Conservation (phyloP, 2,888 invertebrate genomes). For the Sphecodes monilicornis region DNA sequence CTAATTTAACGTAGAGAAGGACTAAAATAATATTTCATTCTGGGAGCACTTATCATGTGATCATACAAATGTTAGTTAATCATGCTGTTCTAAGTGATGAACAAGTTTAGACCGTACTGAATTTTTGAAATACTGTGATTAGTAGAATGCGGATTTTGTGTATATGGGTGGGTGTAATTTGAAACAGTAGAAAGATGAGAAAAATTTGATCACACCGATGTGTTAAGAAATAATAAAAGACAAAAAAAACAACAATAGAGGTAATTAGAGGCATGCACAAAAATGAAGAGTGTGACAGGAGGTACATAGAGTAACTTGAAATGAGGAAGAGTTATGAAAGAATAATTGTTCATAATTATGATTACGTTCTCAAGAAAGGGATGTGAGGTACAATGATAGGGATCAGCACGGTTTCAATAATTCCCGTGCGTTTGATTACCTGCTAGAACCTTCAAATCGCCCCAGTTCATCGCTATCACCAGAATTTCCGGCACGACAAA, state of each 20-base stretch:
- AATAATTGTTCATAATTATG: background rate
- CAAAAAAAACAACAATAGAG: too few species aligned
- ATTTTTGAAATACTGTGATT: too few species aligned
- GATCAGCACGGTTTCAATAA: background rate
- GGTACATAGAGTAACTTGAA: background rate
- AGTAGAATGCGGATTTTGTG: too few species aligned
- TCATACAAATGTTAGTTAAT: too few species aligned
- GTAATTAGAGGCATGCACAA: background rate
- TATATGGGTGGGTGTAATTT: too few species aligned
- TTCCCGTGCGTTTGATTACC: conserved; percentile 44
- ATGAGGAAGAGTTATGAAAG: background rate
- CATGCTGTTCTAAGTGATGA: too few species aligned
- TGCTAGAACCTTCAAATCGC: conserved; percentile 56
- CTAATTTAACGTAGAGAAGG: conserved; percentile 18
- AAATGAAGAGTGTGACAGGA: background rate
- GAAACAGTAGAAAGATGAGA: too few species aligned
- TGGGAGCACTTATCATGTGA: background rate
- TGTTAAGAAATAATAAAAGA: too few species aligned
- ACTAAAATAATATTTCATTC: background rate
- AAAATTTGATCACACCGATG: too few species aligned
- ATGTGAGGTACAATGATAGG: background rate
- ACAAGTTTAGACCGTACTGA: too few species aligned
- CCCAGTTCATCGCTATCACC: conserved; percentile 51
- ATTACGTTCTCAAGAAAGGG: background rate
- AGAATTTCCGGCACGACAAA: conserved; percentile 62